These are phyloP conservation scores for Ferrisia virgata DNA, from an alignment of 2,888 invertebrate species.

Conservation along the genomic window DNA sequence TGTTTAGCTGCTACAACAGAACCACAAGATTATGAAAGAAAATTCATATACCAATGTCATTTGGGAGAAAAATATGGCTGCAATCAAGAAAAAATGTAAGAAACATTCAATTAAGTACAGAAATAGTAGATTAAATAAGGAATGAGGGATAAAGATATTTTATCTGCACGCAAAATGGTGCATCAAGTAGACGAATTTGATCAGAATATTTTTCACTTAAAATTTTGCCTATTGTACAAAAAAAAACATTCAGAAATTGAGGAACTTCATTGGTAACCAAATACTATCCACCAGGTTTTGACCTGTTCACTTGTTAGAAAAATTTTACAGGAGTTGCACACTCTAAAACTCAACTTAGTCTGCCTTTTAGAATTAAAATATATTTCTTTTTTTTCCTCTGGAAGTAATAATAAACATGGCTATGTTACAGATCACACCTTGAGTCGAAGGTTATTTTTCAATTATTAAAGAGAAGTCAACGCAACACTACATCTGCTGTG, in stretches of 20 bases:
- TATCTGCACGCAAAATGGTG: too few relatives aligned
- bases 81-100: background rate
- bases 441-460: background rate
- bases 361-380: background rate
- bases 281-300: too few relatives aligned
- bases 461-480: background rate
- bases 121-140: too few relatives aligned
- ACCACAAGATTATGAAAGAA: slow-evolving; percentile 32
- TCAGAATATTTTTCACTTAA: too few relatives aligned
- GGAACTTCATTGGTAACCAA: too few relatives aligned
- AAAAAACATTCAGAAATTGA: too few relatives aligned
- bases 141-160: too few relatives aligned
- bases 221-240: too few relatives aligned
- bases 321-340: too few relatives aligned
- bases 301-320: too few relatives aligned
- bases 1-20: slow-evolving; percentile 32
- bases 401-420: background rate
- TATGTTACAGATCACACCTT: background rate
- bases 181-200: too few relatives aligned
- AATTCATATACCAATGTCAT: background rate
- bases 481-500: background rate
- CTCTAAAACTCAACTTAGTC: too few relatives aligned
- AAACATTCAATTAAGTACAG: background rate
- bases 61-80: background rate
- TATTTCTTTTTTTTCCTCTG: background rate